phyloP scores from a whole-genome alignment of 2,113 vertebrate species.

The Aegypius monachus region DNA sequence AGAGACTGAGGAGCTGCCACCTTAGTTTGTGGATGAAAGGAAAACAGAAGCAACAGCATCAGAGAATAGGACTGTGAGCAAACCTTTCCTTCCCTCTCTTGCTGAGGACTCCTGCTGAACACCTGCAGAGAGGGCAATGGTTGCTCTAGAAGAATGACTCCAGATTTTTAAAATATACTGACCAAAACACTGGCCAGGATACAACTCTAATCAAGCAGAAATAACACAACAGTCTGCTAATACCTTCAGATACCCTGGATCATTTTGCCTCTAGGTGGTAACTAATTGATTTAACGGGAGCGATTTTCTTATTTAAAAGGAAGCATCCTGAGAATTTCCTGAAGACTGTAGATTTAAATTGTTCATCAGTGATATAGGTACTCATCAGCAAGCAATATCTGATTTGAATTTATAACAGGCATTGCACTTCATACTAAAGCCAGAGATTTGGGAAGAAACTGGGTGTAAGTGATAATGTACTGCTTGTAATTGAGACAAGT shows the following conservation, averaged over 20 bases:
- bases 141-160: background rate
- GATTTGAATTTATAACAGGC: background rate
- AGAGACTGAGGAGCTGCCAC: background rate
- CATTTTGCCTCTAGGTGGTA: background rate
- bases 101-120: background rate
- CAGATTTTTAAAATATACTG: background rate
- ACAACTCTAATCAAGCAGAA: background rate
- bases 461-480: background rate
- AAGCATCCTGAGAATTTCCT: background rate
- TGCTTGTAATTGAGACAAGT: background rate
- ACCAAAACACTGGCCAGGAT: background rate
- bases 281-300: background rate
- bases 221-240: background rate
- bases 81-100: background rate
- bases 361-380: background rate
- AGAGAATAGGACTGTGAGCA: background rate
- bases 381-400: background rate
- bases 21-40: background rate
- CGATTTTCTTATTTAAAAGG: background rate
- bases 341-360: background rate
- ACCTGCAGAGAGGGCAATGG: background rate
- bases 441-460: background rate
- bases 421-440: background rate
- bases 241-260: background rate
- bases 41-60: background rate